These are phyloP conservation scores for Drosophila tani DNA, from an alignment of 1,140 invertebrate genomes.

Conservation along the genomic window DNA sequence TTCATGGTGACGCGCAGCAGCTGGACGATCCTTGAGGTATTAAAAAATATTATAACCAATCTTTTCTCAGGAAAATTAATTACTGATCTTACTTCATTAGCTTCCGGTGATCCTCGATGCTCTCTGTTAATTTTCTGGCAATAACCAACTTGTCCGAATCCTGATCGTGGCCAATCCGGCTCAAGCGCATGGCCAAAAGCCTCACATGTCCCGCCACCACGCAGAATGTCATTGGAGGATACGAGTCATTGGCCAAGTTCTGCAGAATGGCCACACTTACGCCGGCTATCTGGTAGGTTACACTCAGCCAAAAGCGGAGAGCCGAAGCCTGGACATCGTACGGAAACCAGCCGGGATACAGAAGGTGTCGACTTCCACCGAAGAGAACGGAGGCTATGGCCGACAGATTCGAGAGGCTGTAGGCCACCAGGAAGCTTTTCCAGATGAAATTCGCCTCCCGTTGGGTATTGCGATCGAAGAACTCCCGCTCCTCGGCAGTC, in stretches of 20 bases:
- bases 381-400: conserved; percentile 32
- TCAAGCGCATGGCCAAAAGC: conserved; percentile 45
- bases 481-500: conserved; percentile 32
- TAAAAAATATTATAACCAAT: too few relatives aligned
- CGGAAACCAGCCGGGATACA: conserved; percentile 67
- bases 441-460: conserved; percentile 34
- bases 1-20: conserved; percentile 32
- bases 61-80: too few relatives aligned
- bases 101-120: conserved; percentile 59
- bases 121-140: conserved; percentile 21
- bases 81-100: conserved; percentile 43
- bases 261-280: conserved; percentile 41
- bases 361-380: conserved; percentile 25
- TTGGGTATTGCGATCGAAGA: conserved; percentile 20
- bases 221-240: conserved; percentile 56
- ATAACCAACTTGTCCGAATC: not conserved
- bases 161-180: conserved; percentile 22
- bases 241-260: conserved; percentile 58
- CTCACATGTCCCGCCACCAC: conserved; percentile 54
- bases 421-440: conserved; percentile 51
- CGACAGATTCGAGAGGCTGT: conserved; percentile 32
- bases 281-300: conserved; percentile 52
- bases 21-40: conserved; percentile 33
- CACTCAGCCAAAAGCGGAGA: conserved; percentile 28
- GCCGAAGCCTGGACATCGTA: conserved; percentile 43